These are phyloP conservation scores for Mesembrinibis cayennensis DNA, from an alignment of 2,113 vertebrate species.

Conservation along the genomic window DNA sequence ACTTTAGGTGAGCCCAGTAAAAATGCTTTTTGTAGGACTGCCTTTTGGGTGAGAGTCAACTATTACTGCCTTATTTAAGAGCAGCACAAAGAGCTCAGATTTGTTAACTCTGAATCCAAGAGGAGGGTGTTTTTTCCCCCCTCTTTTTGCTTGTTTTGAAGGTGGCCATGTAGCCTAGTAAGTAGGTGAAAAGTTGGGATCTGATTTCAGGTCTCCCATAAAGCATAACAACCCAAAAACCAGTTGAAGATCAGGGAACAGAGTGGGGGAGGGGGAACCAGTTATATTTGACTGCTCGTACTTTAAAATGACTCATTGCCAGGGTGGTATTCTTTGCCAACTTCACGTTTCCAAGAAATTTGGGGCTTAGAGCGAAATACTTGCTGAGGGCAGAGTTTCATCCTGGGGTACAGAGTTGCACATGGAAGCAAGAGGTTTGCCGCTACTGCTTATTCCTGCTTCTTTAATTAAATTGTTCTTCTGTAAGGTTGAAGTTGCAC, in stretches of 20 bases:
- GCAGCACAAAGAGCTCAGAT: background rate
- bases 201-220: background rate
- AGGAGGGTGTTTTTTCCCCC: background rate
- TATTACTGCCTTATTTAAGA: background rate
- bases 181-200: background rate
- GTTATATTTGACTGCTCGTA: background rate
- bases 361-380: background rate
- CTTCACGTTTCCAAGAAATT: background rate
- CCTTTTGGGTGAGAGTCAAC: background rate
- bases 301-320: background rate
- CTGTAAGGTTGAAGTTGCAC: background rate
- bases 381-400: background rate
- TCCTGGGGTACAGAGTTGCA: background rate
- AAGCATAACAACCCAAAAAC: background rate
- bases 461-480: background rate
- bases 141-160: background rate
- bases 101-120: background rate
- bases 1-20: background rate
- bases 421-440: background rate
- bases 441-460: background rate
- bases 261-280: no score
- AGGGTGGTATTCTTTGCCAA: background rate
- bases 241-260: background rate
- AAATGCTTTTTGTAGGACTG: background rate
- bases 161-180: background rate